These are phyloP conservation scores for Epiperipatus broadwayi DNA, from an alignment of 2,888 invertebrate genomes.

Conservation along the genomic window DNA sequence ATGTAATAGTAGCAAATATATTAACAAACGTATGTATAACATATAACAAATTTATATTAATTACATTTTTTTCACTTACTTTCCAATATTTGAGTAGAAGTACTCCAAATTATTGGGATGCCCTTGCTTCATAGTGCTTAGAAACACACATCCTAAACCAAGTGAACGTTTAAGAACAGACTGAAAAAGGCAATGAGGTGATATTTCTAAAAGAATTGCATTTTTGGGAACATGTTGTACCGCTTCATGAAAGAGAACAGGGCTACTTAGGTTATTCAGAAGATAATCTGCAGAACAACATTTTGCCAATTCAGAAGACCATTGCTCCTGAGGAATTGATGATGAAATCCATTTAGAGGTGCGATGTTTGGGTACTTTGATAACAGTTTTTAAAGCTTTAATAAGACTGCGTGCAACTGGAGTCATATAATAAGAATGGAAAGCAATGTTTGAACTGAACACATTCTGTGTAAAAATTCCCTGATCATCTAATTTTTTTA, in stretches of 20 bases:
- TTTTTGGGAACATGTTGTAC: constrained; percentile 31
- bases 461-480: constrained; percentile 36
- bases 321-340: constrained; percentile 31
- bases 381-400: constrained; percentile 12
- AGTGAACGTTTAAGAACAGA: constrained; percentile 32
- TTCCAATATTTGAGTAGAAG: constrained; percentile 30
- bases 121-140: constrained; percentile 31
- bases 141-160: constrained; percentile 26
- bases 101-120: constrained; percentile 28
- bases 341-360: constrained; percentile 32
- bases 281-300: constrained; percentile 33
- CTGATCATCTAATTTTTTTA: constrained; percentile 18
- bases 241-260: constrained; percentile 45
- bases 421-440: constrained; percentile 33
- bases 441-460: constrained; percentile 71
- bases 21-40: no score
- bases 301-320: constrained; percentile 28
- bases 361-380: constrained; percentile 33
- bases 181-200: constrained; percentile 34
- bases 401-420: constrained; percentile 21
- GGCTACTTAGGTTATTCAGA: constrained; percentile 31
- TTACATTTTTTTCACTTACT: no score
- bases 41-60: no score
- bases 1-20: no score
- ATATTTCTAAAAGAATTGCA: constrained; percentile 33